phyloP scores from a whole-genome alignment of 2,113 vertebrate species.

The Orientallactaga bullata region DNA sequence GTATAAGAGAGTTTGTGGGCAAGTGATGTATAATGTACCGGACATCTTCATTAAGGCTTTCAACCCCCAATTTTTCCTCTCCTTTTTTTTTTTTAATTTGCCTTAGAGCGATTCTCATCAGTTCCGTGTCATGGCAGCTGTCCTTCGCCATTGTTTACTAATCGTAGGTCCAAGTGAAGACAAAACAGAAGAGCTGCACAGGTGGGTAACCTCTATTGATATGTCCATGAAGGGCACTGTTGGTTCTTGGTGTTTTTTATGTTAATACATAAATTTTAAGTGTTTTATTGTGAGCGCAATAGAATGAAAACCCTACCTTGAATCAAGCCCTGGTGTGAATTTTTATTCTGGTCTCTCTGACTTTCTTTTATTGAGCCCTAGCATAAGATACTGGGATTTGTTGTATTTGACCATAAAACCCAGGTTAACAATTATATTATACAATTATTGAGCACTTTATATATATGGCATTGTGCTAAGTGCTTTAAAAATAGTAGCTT shows the following conservation, averaged over 20 bases:
- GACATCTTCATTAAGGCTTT: slow-evolving; percentile 75
- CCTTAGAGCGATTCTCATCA: slow-evolving; percentile 94
- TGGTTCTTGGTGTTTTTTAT: background rate
- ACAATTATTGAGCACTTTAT: background rate
- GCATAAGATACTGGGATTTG: slow-evolving; percentile 40
- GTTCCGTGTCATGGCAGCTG: slow-evolving; percentile 93
- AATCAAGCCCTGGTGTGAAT: slow-evolving; percentile 18
- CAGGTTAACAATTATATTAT: background rate
- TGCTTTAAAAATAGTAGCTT: slow-evolving; percentile 45
- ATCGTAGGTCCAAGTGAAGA: slow-evolving; percentile 94
- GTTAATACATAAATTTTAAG: background rate
- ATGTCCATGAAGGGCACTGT: background rate
- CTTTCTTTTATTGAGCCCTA: slow-evolving; percentile 22
- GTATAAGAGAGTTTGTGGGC: background rate
- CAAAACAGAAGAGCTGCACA: slow-evolving; percentile 98
- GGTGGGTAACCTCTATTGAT: slow-evolving; percentile 87
- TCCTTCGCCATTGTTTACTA: slow-evolving; percentile 96
- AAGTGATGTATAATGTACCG: background rate
- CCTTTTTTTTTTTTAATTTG: slow-evolving; percentile 84
- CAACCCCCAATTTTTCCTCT: slow-evolving; percentile 82
- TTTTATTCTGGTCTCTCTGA: slow-evolving; percentile 9
- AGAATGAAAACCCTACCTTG: slow-evolving; percentile 41
- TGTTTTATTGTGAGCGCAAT: slow-evolving; percentile 14
- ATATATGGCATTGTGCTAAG: background rate
- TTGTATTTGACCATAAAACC: slow-evolving; percentile 9